Percentiles rank a stretch among this genome's conserved stretches.
phyloP scores from a whole-genome alignment of 1,140 invertebrate genomes.

The Maniola jurtina region DNA sequence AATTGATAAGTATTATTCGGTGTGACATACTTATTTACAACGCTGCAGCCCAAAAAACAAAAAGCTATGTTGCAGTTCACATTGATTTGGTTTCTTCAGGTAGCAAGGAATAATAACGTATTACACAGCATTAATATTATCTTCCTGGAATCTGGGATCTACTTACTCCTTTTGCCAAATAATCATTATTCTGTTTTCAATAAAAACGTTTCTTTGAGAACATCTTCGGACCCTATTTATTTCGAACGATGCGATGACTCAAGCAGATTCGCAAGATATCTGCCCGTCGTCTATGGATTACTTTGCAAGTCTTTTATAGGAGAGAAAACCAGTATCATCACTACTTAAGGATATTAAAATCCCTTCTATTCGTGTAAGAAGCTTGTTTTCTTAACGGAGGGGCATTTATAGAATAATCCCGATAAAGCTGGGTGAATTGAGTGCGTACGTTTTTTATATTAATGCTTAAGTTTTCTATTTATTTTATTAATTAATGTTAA shows the following conservation, averaged over 20 bases:
- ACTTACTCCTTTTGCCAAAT: conserved; percentile 22
- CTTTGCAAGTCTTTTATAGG: conserved; percentile 76
- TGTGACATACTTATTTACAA: no score
- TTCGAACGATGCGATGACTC: conserved; percentile 73
- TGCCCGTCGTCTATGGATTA: conserved; percentile 70
- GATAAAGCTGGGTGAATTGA: conserved; percentile 42
- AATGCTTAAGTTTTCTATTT: not conserved
- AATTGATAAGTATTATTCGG: no score
- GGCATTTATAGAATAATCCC: conserved; percentile 63
- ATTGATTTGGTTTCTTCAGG: no score
- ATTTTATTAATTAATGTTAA: not conserved
- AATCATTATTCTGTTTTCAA: conserved; percentile 37
- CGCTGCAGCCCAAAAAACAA: no score
- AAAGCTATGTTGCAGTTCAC: no score
- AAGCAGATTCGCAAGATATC: conserved; percentile 73
- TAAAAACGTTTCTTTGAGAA: conserved; percentile 54
- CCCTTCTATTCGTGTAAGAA: conserved; percentile 73
- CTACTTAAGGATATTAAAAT: conserved; percentile 79
- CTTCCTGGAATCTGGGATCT: not conserved
- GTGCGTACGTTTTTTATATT: conserved; percentile 11
- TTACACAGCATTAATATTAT: no score
- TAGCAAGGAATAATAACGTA: no score
- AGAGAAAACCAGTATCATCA: conserved; percentile 73
- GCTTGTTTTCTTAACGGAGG: conserved; percentile 72
- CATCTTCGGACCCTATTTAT: conserved; percentile 68